Conservation (phyloP, 2,888 invertebrate species). For the Tiliacea citrago region DNA sequence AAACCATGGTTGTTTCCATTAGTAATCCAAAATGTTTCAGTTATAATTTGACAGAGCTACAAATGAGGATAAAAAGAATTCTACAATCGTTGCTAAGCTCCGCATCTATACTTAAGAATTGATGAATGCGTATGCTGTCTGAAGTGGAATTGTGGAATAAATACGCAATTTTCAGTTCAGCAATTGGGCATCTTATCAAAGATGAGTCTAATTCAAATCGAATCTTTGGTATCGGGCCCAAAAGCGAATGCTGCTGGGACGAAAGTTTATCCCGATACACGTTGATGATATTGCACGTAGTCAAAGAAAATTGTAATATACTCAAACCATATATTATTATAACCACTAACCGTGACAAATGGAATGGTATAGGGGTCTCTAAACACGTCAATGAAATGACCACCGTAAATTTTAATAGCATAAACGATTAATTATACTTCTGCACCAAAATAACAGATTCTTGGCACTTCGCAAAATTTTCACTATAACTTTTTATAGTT, state of each 20-base stretch:
- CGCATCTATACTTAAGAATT: neutral
- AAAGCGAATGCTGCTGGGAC: neutral
- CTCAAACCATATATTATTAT: neutral
- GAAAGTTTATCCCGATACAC: neutral
- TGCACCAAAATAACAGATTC: conserved; percentile 48
- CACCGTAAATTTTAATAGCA: conserved; percentile 21
- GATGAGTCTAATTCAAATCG: neutral
- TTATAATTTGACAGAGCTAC: neutral
- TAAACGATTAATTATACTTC: conserved; percentile 40
- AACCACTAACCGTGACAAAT: neutral
- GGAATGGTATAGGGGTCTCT: neutral
- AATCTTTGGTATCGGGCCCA: neutral
- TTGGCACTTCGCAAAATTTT: conserved; percentile 53
- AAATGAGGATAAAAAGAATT: neutral
- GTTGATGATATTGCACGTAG: neutral
- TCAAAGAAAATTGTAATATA: neutral
- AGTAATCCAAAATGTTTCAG: neutral
- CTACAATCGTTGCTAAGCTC: neutral
- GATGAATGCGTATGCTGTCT: neutral
- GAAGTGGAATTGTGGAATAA: neutral
- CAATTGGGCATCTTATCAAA: no score
- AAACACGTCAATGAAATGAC: conserved; percentile 1
- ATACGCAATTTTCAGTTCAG: neutral
- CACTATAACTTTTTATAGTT: conserved; percentile 42
- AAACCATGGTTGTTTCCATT: neutral